These are phyloP conservation scores for Nymphicus hollandicus DNA, from an alignment of 2,113 vertebrate genomes.

Conservation along the genomic window DNA sequence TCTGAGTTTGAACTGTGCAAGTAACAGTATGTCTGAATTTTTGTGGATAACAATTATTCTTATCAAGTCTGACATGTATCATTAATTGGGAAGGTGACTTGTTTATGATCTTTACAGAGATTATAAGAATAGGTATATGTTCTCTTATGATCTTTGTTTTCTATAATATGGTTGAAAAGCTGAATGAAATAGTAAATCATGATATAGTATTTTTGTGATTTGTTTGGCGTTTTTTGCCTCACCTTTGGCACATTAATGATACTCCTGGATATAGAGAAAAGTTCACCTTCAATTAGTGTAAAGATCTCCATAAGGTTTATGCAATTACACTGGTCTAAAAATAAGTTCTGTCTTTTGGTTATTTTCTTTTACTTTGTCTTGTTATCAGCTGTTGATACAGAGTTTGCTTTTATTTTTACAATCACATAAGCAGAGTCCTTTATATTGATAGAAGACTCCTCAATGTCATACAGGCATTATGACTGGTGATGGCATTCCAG, in stretches of 20 bases:
- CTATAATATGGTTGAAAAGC: neutral
- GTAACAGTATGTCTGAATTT: neutral
- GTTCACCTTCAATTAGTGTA: neutral
- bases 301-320: neutral
- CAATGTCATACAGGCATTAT: accelerated
- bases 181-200: neutral
- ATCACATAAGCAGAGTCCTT: neutral
- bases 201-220: neutral
- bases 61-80: neutral
- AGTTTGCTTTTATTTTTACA: neutral
- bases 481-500: accelerated
- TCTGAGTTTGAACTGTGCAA: neutral
- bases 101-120: neutral
- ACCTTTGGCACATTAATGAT: neutral
- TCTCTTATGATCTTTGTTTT: neutral
- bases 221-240: neutral
- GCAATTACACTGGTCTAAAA: neutral
- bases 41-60: neutral
- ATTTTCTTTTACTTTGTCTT: neutral
- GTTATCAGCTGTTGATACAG: neutral
- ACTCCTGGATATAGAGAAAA: neutral
- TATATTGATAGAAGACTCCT: neutral
- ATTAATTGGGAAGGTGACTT: neutral
- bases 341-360: neutral
- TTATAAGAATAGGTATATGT: neutral